phyloP scores from a whole-genome alignment of 1,140 invertebrate species.

The Archivesica marissinica region DNA sequence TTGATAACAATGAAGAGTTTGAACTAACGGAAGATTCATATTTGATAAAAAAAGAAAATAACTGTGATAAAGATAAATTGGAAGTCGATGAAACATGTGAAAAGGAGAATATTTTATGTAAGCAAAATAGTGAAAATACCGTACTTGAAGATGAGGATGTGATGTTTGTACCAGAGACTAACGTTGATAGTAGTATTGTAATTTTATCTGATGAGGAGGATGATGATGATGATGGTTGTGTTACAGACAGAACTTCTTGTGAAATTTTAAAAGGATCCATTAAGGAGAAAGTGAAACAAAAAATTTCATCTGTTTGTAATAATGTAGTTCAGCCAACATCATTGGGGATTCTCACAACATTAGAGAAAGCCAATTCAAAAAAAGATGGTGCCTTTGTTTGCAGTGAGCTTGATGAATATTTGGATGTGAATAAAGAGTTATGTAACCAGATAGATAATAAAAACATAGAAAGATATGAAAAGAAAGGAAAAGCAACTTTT shows the following conservation, averaged over 20 bases:
- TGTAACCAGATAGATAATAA: too few relatives aligned
- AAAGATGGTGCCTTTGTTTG: conserved; percentile 67
- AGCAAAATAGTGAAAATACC: neutral
- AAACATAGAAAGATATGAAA: neutral
- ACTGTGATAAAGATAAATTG: neutral
- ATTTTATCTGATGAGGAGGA: conserved; percentile 38
- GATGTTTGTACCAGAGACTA: conserved; percentile 3
- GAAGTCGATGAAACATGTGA: neutral
- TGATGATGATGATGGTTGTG: conserved; percentile 32
- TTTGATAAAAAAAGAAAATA: neutral
- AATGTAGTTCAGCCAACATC: conserved; percentile 64
- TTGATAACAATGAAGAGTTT: neutral
- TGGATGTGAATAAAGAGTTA: conserved; percentile 42
- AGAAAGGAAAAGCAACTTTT: neutral
- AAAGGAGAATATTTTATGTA: neutral
- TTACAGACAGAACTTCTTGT: conserved; percentile 31
- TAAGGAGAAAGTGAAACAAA: conserved; percentile 36
- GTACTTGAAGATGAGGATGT: conserved; percentile 9
- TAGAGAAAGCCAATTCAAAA: conserved; percentile 47
- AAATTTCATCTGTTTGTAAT: conserved; percentile 59
- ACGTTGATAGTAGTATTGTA: neutral
- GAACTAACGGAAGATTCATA: too few relatives aligned
- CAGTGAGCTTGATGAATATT: conserved; percentile 66
- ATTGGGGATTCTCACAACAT: conserved; percentile 40
- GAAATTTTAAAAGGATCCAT: conserved; percentile 29